These are phyloP conservation scores for Poeciliopsis gracilis DNA, from an alignment of 2,797 vertebrate species.

Conservation along the genomic window DNA sequence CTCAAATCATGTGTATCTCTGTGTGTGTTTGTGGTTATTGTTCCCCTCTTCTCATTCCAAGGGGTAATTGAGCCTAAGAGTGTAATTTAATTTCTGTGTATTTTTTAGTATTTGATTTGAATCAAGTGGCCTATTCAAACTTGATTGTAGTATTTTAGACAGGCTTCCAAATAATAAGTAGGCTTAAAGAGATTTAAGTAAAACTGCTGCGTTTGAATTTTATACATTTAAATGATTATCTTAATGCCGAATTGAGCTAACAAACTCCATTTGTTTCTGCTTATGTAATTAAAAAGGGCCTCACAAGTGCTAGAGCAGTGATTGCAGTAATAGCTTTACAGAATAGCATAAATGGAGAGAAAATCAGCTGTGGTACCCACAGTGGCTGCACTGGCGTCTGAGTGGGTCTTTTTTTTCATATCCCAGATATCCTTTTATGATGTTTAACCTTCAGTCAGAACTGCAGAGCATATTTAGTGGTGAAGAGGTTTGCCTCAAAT, in stretches of 20 bases:
- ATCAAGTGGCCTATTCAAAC: constrained; percentile 44
- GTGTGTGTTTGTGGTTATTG: constrained; percentile 24
- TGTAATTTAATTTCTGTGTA: constrained; percentile 57
- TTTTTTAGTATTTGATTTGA: constrained; percentile 63
- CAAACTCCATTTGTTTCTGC: constrained; percentile 14
- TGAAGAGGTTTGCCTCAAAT: constrained; percentile 63
- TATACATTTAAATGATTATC: constrained; percentile 20
- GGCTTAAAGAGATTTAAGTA: constrained; percentile 24
- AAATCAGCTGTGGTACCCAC: constrained; percentile 38
- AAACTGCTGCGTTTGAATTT: constrained; percentile 24
- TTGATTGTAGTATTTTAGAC: constrained; percentile 43
- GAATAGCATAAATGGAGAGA: constrained; percentile 22
- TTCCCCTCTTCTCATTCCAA: constrained; percentile 47
- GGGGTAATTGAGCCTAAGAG: constrained; percentile 64
- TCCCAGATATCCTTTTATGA: constrained; percentile 29
- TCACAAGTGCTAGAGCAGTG: constrained; percentile 8
- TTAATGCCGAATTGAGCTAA: constrained; percentile 14
- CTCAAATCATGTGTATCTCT: background rate
- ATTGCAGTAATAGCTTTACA: constrained; percentile 26
- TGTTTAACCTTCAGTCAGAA: constrained; percentile 51
- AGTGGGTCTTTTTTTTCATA: constrained; percentile 20
- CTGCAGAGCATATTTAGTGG: constrained; percentile 32
- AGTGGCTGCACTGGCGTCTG: constrained; percentile 35
- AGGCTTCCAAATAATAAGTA: constrained; percentile 39
- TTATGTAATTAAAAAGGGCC: constrained; percentile 32